Evolutionary conservation across 1,140 invertebrate species (phyloP).

Genomic region (Leptoteleia sp.): DNA sequence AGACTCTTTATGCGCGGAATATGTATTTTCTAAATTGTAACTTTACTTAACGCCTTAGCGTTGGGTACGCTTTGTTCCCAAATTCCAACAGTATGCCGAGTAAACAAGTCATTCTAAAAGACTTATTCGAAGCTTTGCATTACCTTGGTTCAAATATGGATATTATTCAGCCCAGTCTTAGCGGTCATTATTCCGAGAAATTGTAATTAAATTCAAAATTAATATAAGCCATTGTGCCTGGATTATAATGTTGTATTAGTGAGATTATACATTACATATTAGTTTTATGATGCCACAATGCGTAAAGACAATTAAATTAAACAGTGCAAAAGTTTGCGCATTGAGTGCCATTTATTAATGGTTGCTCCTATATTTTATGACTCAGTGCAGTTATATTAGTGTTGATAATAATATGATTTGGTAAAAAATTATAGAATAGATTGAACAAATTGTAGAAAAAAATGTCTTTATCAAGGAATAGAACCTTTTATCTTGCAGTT

Average conservation of each 20-base stretch:
- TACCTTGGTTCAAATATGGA: conserved; percentile 29
- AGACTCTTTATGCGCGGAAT: too few species aligned
- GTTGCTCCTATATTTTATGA: too few species aligned
- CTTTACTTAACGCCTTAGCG: conserved; percentile 10
- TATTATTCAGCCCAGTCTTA: conserved; percentile 20
- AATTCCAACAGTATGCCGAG: conserved; percentile 14
- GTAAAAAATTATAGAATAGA: too few species aligned
- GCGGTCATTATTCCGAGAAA: conserved; percentile 15
- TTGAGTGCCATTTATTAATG: too few species aligned
- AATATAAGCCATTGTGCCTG: conserved; percentile 4
- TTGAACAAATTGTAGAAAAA: too few species aligned
- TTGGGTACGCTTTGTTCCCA: conserved; percentile 6
- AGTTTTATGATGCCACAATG: conserved; percentile 1
- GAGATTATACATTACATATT: background rate
- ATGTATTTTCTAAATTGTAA: conserved; percentile 20
- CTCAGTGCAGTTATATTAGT: too few species aligned
- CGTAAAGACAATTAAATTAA: too few species aligned
- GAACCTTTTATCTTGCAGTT: too few species aligned
- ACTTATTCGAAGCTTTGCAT: conserved; percentile 38
- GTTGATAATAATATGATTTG: too few species aligned
- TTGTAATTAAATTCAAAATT: conserved; percentile 24
- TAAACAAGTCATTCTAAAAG: conserved; percentile 43
- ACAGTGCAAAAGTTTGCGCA: too few species aligned
- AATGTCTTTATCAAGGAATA: too few species aligned
- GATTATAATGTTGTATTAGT: conserved; percentile 8